phyloP scores from a whole-genome alignment of 2,113 vertebrate genomes.

The Erpornis zantholeuca region DNA sequence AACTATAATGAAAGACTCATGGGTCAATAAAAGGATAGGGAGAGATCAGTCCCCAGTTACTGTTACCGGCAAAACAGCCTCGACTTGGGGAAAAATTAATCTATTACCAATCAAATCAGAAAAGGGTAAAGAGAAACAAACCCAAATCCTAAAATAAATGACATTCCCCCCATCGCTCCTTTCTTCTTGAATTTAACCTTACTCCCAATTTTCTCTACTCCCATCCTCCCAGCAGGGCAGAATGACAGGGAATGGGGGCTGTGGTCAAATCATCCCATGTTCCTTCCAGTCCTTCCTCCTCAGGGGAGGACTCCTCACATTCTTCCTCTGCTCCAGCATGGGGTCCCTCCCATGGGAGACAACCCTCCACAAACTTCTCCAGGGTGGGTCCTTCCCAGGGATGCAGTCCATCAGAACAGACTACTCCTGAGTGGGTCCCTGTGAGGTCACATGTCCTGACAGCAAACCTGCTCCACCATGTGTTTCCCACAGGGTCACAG shows the following conservation, averaged over 20 bases:
- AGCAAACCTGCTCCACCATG: not conserved
- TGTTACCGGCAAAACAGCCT: fast-evolving
- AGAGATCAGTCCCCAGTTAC: not conserved
- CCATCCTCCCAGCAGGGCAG: not conserved
- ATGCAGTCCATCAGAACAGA: not conserved
- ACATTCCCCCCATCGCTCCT: not conserved
- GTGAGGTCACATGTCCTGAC: not conserved
- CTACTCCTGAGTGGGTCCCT: not conserved
- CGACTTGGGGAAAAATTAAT: not conserved
- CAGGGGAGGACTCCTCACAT: not conserved
- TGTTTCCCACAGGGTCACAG: not conserved
- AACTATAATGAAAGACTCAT: not conserved
- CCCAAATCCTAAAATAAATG: not conserved
- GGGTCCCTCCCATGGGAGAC: not conserved
- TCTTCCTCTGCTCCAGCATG: not conserved
- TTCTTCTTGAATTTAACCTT: not conserved
- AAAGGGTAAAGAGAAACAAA: not conserved
- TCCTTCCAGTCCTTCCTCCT: not conserved
- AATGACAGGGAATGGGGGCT: not conserved
- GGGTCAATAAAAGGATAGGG: not conserved
- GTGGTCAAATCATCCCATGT: not conserved
- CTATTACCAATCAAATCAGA: not conserved
- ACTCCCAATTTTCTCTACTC: not conserved
- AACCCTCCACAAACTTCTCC: not conserved
- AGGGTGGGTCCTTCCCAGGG: not conserved